Base-by-base conservation (phyloP, 2,113 vertebrate genomes). In the Vimba vimba region DNA sequence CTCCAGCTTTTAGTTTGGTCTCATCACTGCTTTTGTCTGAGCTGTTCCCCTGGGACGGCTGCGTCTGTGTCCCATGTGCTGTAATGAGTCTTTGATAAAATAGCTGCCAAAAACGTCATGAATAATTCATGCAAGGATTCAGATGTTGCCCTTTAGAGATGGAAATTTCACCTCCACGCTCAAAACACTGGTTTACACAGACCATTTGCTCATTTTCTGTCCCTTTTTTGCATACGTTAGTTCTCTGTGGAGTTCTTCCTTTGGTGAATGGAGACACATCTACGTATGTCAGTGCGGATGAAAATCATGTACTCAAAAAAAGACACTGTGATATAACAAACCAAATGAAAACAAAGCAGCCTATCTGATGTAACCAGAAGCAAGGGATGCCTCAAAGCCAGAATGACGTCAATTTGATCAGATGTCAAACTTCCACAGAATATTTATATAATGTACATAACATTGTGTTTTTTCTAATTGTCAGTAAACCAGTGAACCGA, bases 31-130 rank as follows among this genome's bases (percentile, higher is more conserved):
- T 90, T 93, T 94, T 94, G 93, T 94, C 93, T 92, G 76, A 7
- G 69, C 10, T 8, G 12, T 79, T 89, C 88, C 83, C 88, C 30
- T 13, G 78, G 83, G 86, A 64, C 12, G 60, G 86, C 80, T n/a
- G 47, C 4, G 50, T 81, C 50, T 91, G 87, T 83, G 88, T 93
- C 94, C 92, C 92, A 47, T 33, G 93, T 91, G 92, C 92, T 89
- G 77, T 90, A 91, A 87, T 86, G 81, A 90, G 91, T 89, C 92
- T 92, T 93, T 94, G 93, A 94, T 90, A 93, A 95, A 94, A 91
- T 92, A 90, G 92, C 93, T 92, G 92, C 91, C 91, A 92, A 88
- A 30, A 86, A 52, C 10, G 84, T 94, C 92, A 94, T 95, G 92
- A 93, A 95, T 95, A 93, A 95, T 95, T 93, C 93, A 93, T 69